A percentile compares a stretch with the other conserved stretches of the same genome.
phyloP scores from a whole-genome alignment of 23 tunicate genomes.

The Ascidia mentula region DNA sequence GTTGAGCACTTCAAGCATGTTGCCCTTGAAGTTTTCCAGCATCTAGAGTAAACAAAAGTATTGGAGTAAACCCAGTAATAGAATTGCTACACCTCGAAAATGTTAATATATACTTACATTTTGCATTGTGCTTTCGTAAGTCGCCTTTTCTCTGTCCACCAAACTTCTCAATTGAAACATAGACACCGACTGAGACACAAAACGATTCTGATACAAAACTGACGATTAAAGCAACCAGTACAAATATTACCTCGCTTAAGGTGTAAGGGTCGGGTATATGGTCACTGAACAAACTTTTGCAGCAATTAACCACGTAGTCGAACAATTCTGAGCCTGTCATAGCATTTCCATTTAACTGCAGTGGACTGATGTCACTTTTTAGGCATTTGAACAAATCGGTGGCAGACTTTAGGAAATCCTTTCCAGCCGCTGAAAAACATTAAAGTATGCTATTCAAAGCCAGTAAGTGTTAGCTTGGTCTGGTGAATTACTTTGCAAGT shows the following conservation, averaged over 20 bases:
- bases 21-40: neutral
- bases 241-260: neutral
- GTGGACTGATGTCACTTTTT: neutral
- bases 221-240: no score
- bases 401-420: neutral
- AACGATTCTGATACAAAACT: neutral
- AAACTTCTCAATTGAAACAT: neutral
- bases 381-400: slow-evolving; percentile 3
- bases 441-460: no score
- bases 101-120: no score
- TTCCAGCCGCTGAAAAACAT: neutral
- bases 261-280: neutral
- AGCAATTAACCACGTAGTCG: slow-evolving; percentile 2
- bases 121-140: neutral
- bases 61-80: neutral
- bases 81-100: neutral
- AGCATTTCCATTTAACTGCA: neutral
- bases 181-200: neutral
- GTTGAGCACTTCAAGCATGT: neutral
- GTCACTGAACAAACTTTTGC: neutral
- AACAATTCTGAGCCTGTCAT: neutral
- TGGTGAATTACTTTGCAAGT: neutral
- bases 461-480: no score
- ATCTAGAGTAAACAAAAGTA: neutral
- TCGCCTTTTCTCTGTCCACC: neutral